Evolutionary conservation across 2,888 invertebrate genomes (phyloP).

Genomic region (Noctua pronuba): DNA sequence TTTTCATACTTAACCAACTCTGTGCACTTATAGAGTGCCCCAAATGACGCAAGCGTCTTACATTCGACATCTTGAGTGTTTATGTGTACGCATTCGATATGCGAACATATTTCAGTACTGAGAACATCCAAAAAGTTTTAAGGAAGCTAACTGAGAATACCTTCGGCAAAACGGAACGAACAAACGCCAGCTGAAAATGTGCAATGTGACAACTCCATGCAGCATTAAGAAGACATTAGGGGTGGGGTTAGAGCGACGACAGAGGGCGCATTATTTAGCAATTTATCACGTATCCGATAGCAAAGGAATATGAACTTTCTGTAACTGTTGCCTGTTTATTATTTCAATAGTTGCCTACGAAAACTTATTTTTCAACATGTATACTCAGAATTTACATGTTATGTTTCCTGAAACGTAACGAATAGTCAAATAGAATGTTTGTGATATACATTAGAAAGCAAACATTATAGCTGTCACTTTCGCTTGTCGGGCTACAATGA

Average conservation of each 20-base stretch:
- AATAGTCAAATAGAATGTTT: conserved; percentile 52
- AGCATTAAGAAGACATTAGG: conserved; percentile 89
- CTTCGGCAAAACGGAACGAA: conserved; percentile 73
- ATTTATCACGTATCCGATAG: conserved; percentile 84
- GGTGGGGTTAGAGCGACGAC: conserved; percentile 77
- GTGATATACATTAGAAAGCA: conserved; percentile 59
- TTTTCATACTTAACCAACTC: conserved; percentile 87
- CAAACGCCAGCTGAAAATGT: conserved; percentile 81
- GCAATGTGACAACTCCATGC: conserved; percentile 88
- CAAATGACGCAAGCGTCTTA: conserved; percentile 70
- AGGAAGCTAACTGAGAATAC: conserved; percentile 68
- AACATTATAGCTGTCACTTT: conserved; percentile 74
- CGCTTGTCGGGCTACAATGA: conserved; percentile 76
- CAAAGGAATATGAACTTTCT: conserved; percentile 71
- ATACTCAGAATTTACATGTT: conserved; percentile 25
- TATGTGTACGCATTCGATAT: conserved; percentile 12
- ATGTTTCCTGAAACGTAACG: conserved; percentile 14
- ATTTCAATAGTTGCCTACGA: conserved; percentile 28
- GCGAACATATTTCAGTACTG: conserved; percentile 24
- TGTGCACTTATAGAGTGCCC: conserved; percentile 76
- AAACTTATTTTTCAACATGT: conserved; percentile 22
- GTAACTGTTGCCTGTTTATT: conserved; percentile 34
- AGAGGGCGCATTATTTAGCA: conserved; percentile 84
- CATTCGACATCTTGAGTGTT: conserved; percentile 58
- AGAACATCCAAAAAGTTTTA: conserved; percentile 67